phyloP scores from a whole-genome alignment of 1,140 invertebrate genomes.

The Helicorthomorpha holstii region DNA sequence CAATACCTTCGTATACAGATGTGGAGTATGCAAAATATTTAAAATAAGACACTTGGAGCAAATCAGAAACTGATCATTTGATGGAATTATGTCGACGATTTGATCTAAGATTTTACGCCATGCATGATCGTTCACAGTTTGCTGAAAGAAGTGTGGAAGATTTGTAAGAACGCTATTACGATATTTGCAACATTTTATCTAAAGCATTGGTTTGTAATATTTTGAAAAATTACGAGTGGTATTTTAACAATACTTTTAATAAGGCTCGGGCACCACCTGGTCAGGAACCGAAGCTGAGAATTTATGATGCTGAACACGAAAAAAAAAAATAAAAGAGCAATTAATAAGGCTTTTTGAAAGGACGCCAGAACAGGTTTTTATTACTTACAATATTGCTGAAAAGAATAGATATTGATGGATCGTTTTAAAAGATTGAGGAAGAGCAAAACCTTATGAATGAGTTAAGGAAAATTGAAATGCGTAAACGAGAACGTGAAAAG shows the following conservation, averaged over 20 bases:
- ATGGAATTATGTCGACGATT: slow-evolving; percentile 79
- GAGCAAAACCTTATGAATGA: slow-evolving; percentile 82
- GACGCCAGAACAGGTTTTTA: slow-evolving; percentile 83
- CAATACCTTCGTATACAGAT: slow-evolving; percentile 75
- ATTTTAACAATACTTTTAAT: too few relatives aligned
- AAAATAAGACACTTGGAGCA: slow-evolving; percentile 66
- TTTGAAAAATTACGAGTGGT: too few relatives aligned
- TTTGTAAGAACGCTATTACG: slow-evolving; percentile 73
- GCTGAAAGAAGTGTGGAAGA: slow-evolving; percentile 72
- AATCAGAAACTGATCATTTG: slow-evolving; percentile 85
- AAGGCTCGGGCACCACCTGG: slow-evolving; percentile 31
- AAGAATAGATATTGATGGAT: neutral
- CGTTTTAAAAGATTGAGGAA: slow-evolving; percentile 58
- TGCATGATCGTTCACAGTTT: slow-evolving; percentile 28
- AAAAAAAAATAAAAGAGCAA: slow-evolving; percentile 81
- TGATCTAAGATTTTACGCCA: slow-evolving; percentile 86
- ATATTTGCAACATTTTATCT: slow-evolving; percentile 33
- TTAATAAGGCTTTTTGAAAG: slow-evolving; percentile 79
- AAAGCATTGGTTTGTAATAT: slow-evolving; percentile 27
- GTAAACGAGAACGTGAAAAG: slow-evolving; percentile 92
- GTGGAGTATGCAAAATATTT: slow-evolving; percentile 81
- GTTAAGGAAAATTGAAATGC: slow-evolving; percentile 85
- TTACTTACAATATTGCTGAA: slow-evolving; percentile 2
- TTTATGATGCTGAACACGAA: slow-evolving; percentile 92
- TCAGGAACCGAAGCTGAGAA: slow-evolving; percentile 57